phyloP scores from a whole-genome alignment of 2,797 vertebrate species.

The Enteromius mattozi region DNA sequence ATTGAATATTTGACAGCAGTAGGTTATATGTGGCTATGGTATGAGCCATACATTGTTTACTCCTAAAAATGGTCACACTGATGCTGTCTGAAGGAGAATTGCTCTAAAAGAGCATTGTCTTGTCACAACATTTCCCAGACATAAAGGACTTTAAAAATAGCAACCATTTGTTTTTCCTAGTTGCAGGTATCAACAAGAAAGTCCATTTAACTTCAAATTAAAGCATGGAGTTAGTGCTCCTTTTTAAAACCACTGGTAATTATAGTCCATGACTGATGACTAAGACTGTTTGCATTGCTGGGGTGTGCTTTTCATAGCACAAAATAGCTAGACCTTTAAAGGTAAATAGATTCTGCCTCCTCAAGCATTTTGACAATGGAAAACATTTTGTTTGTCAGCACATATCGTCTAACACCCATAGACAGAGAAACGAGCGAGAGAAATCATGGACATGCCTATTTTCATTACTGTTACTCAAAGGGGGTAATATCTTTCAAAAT shows the following conservation, averaged over 20 bases:
- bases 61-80: neutral
- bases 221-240: neutral
- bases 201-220: neutral
- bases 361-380: conserved; percentile 31
- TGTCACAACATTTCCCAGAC: neutral
- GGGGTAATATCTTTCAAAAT: conserved; percentile 42
- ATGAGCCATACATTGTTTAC: neutral
- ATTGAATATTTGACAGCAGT: too few species aligned
- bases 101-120: neutral
- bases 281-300: neutral
- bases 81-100: neutral
- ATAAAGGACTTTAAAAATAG: neutral
- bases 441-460: conserved; percentile 23
- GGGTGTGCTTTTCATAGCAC: conserved; percentile 7
- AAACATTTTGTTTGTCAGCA: conserved; percentile 42
- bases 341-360: conserved; percentile 43
- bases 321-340: conserved; percentile 28
- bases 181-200: neutral
- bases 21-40: neutral
- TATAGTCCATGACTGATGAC: conserved; percentile 19
- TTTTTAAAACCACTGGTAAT: neutral
- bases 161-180: neutral
- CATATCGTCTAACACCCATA: conserved; percentile 11
- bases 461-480: conserved; percentile 19
- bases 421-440: neutral